Base-by-base conservation (phyloP, 2,113 vertebrate genomes). In the Spermophilus dauricus region DNA sequence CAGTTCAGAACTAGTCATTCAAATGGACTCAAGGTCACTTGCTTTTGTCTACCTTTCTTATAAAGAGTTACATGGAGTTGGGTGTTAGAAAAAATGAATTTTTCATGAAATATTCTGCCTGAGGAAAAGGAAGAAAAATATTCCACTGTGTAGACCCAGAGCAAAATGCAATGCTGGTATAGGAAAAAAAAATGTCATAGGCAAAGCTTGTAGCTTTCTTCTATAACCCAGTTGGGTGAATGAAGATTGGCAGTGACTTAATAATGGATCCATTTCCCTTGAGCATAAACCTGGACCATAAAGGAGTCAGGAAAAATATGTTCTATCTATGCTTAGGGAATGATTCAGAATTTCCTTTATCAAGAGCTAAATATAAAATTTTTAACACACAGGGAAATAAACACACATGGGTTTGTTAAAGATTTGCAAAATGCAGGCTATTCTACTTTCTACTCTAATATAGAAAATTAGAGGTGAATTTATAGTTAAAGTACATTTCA, bases 71-170 rank as follows among this genome's bases (percentile, higher is more conserved):
- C 32, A 85, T 48, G 63, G 37, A 88, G 9, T 18, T 93, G 53
- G 34, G 18, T 3, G 3, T 89, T 32, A 81, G 37, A 65, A 91
- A 89, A 90, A 88, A 97, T 72, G 12, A 78, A 28, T 96, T 96
- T 98, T 96, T 86, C 48, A 77, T 92, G 45, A 97, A 81, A 95
- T 96, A 63, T 94, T 82, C 10, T 91, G 39, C 18, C 89, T 65
- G 80, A 96, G 86, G 67, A 97, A 95, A 92, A 75, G 76, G 77
- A 98, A 93, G 48, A 90, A 80, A 89, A 26, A 93, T 53, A 0
- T 81, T 92, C 37, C 37, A 94, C 3, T 45, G 5, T 92, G 65
- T 61, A 89, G 10, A 80, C 24, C 24, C 42, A 65, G 10, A 73
- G 32, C 26, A 89, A 92, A 83, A 9, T 32, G 26, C 26, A 72